Base-by-base conservation (phyloP, 2,888 invertebrate species). In the Cataglyphis rosenhaueri region DNA sequence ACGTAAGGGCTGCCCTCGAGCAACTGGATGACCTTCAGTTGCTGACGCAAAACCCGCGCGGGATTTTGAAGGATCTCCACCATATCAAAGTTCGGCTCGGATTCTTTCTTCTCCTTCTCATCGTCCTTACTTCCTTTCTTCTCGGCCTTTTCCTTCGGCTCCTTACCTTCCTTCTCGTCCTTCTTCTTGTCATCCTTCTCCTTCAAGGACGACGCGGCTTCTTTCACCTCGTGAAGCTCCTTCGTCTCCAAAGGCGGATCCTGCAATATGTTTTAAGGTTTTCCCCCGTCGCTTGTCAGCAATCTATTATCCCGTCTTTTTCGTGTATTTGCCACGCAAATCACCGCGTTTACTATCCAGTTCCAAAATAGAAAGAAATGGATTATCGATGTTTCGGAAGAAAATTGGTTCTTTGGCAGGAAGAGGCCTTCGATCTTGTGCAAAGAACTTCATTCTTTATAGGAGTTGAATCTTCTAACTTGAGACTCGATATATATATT, bases 31-130 rank as follows among this genome's bases (percentile, higher is more conserved):
- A 96, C 96, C 92, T 97, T 97, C 61, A 97, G 94, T 93, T 99
- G 99, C 92, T 98, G 98, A 87, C 98, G 97, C 96, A 99, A 97
- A 0, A 98, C 97, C 81, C 99, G 96, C 0, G 99, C 99, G 0
- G 99, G 99, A 95, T 99, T 99, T 91, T 97, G 97, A 64, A 99
- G 95, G 87, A 98, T 97, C 95, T 99, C 52, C 1, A 8, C 52
- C 8, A 52, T 6, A 9, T 52, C 99, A 95, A 98, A 99, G 86
- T 95, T 96, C 0, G 99, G 98, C 93, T 99, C 99, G 0, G 98
- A 97, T 93, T 99, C 99, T 92, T 96, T 95, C 83, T 96, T 95
- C 82, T 95, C 95, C 85, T 95, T 95, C 70, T 94, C 94, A 83
- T 95, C 95, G 83, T 95, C 94, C 38, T 95, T 94, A 21, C 93